These are phyloP conservation scores for Cordilura impudica DNA, from an alignment of 2,888 invertebrate species.

Conservation along the genomic window DNA sequence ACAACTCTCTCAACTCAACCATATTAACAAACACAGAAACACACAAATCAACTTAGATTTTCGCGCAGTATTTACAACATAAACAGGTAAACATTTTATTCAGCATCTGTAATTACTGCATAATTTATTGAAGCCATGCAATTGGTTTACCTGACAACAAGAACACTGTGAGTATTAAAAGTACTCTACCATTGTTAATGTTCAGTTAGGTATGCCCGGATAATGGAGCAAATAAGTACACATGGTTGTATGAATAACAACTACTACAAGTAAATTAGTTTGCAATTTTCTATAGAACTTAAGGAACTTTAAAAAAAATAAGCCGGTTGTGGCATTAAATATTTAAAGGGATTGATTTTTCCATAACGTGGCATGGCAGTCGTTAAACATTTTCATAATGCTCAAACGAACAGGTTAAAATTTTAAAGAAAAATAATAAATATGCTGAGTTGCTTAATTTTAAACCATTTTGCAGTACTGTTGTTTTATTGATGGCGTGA, in stretches of 20 bases:
- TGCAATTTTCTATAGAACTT: neutral
- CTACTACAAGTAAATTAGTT: conserved; percentile 4
- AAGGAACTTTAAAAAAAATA: conserved; percentile 7
- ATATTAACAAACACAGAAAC: neutral
- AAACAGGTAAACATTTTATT: conserved; percentile 5
- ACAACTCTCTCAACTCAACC: neutral
- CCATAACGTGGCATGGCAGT: too few species aligned
- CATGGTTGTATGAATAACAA: neutral
- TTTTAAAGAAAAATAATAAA: too few species aligned
- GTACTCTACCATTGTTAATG: neutral
- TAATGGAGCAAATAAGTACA: too few species aligned
- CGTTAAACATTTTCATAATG: too few species aligned
- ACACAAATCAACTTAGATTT: neutral
- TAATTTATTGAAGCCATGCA: conserved; percentile 40
- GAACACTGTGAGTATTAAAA: too few species aligned
- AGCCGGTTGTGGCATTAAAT: conserved; percentile 7
- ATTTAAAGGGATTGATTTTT: neutral
- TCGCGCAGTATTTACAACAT: neutral
- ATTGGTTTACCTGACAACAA: conserved; percentile 39
- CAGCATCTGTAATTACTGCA: conserved; percentile 36
- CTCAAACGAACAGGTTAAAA: too few species aligned
- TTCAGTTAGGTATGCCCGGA: neutral
- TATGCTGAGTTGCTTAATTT: too few species aligned
- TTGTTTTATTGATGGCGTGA: too few species aligned
- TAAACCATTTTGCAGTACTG: too few species aligned